Conservation (phyloP, 2,797 vertebrate genomes). For the Philypnodon macrostomus region DNA sequence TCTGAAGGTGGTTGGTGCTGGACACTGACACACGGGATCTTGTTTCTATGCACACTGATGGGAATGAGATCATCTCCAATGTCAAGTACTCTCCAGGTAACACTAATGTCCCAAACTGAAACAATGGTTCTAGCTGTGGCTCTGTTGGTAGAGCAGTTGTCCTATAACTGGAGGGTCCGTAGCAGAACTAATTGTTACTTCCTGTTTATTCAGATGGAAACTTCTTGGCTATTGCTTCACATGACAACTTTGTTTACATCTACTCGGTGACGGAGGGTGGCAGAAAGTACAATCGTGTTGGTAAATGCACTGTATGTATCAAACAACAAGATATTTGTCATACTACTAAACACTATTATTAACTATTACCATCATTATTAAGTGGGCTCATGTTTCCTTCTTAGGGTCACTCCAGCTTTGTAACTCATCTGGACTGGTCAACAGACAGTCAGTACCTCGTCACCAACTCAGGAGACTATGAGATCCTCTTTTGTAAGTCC, state of each 20-base stretch:
- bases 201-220: constrained; percentile 78
- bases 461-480: constrained; percentile 93
- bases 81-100: constrained; percentile 88
- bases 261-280: constrained; percentile 86
- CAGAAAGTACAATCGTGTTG: constrained; percentile 84
- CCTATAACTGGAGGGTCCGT: no score
- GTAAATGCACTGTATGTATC: constrained; percentile 87
- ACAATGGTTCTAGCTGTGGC: no score
- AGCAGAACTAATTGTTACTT: not conserved
- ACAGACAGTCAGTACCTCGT: constrained; percentile 83
- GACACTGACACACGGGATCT: constrained; percentile 87
- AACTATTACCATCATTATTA: not conserved
- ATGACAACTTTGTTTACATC: constrained; percentile 93
- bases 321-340: not conserved
- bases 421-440: constrained; percentile 91
- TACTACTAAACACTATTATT: not conserved
- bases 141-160: no score
- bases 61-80: constrained; percentile 87
- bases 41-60: constrained; percentile 87
- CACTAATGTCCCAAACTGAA: not conserved
- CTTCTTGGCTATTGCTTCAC: constrained; percentile 87
- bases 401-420: constrained; percentile 92
- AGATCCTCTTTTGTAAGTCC: constrained; percentile 88
- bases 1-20: constrained; percentile 87
- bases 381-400: not conserved